Conservation (phyloP, 2,113 vertebrate genomes). For the Burhinus oedicnemus region DNA sequence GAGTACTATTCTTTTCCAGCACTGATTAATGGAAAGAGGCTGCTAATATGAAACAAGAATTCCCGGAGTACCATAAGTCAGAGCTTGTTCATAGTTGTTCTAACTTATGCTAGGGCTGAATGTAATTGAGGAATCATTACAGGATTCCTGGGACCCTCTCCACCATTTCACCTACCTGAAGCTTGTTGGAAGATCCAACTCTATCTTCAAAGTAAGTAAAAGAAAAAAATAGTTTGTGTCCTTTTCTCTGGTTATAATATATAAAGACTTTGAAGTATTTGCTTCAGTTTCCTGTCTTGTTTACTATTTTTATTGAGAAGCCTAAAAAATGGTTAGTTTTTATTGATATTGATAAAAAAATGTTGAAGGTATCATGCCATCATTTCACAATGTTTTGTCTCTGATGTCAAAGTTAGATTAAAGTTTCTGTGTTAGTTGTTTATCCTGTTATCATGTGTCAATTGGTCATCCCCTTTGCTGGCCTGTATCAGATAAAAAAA, state of each 20-base stretch:
- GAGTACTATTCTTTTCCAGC: background rate
- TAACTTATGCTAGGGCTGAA: background rate
- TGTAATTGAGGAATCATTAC: background rate
- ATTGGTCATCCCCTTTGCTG: background rate
- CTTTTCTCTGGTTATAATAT: background rate
- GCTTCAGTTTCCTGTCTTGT: background rate
- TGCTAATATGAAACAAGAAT: background rate
- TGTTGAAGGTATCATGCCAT: background rate
- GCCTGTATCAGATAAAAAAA: background rate
- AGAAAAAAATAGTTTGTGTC: background rate
- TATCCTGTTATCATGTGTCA: background rate
- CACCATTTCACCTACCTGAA: background rate
- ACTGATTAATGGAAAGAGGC: background rate
- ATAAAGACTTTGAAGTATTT: background rate
- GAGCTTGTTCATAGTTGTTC: background rate
- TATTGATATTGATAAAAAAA: background rate
- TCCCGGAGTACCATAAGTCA: background rate
- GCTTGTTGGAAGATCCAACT: background rate
- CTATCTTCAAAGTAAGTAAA: background rate
- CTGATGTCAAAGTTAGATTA: background rate
- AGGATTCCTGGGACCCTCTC: background rate
- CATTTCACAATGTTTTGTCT: background rate
- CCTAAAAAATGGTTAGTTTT: background rate
- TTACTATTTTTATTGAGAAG: background rate
- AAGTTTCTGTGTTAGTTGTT: background rate